Evolutionary conservation across 2,113 vertebrate genomes (phyloP).

Genomic region (Asarcornis scutulata): DNA sequence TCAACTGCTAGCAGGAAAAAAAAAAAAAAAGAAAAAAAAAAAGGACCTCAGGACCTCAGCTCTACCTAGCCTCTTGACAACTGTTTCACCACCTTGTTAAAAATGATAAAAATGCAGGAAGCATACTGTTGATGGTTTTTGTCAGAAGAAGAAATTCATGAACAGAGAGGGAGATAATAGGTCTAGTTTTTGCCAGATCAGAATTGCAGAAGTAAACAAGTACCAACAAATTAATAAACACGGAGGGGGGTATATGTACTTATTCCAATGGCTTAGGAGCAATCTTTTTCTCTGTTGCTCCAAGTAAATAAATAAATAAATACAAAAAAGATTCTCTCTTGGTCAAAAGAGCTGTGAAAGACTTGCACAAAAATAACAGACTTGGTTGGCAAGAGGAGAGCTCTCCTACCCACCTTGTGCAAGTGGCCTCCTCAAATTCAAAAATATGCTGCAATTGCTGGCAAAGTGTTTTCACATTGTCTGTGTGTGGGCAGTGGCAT

Average conservation of each 20-base stretch:
- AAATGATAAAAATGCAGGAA: neutral
- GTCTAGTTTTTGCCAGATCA: neutral
- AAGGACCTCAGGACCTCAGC: too few species aligned
- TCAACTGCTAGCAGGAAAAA: neutral
- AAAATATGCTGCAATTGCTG: neutral
- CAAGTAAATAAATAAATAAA: neutral
- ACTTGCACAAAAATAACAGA: neutral
- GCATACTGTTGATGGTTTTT: rapidly evolving
- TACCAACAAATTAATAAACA: neutral
- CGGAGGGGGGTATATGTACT: neutral
- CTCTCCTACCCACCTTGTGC: neutral
- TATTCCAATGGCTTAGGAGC: neutral
- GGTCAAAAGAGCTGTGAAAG: neutral
- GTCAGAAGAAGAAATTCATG: neutral
- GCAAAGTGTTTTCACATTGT: neutral
- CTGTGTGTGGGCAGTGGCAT: neutral
- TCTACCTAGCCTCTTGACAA: neutral
- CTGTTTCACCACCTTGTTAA: neutral
- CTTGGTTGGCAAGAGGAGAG: neutral
- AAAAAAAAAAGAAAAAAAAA: neutral
- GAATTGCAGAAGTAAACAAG: neutral
- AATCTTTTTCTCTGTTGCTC: neutral
- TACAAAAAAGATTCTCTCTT: neutral
- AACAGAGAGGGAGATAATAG: neutral
- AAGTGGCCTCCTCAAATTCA: conserved; percentile 14